Percentiles rank a stretch among this genome's conserved stretches.
Conservation (phyloP, 2,797 vertebrate species). For the Oceanodroma leucorhoa region DNA sequence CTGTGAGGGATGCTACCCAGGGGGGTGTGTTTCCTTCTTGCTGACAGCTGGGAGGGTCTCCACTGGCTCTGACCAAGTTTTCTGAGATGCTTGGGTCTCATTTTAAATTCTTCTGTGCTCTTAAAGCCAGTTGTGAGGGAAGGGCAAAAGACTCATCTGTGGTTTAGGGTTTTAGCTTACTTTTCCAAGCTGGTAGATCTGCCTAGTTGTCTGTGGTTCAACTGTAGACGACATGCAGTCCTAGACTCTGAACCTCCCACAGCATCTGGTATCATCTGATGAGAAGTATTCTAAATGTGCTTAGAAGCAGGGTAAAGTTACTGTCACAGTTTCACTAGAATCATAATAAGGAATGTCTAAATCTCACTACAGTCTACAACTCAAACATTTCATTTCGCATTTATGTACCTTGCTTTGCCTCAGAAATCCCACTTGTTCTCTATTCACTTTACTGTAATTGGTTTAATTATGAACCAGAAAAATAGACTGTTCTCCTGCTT, state of each 20-base stretch:
- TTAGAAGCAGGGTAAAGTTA: neutral
- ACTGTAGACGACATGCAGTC: fast-evolving
- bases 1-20: neutral
- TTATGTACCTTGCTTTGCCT: neutral
- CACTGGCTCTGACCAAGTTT: neutral
- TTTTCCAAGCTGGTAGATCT: neutral
- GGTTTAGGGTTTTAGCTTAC: neutral
- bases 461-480: neutral
- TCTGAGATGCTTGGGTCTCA: neutral
- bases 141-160: neutral
- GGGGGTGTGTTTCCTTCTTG: slow-evolving; percentile 10
- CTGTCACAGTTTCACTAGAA: neutral
- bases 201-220: neutral
- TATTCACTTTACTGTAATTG: neutral
- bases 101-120: neutral
- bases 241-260: neutral
- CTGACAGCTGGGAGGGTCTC: slow-evolving; percentile 1
- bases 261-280: neutral
- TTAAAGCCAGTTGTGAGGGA: neutral
- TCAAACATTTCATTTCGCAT: neutral
- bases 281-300: neutral
- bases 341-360: neutral
- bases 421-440: neutral
- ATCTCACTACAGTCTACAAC: neutral
- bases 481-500: neutral